Conservation (phyloP, 2,888 invertebrate genomes). For the Polydrusus pterygomalis region DNA sequence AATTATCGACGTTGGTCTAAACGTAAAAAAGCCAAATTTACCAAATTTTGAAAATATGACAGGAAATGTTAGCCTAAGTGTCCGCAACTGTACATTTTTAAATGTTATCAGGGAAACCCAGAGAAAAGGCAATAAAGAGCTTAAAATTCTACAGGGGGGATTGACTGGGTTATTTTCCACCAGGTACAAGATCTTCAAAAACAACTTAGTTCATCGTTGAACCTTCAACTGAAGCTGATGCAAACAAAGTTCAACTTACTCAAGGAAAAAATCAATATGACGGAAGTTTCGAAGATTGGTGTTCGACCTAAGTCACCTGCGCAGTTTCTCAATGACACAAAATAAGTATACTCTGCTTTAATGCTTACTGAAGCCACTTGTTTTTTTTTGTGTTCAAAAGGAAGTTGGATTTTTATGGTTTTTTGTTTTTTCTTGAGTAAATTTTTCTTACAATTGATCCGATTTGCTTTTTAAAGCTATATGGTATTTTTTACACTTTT, state of each 20-base stretch:
- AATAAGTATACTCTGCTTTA: conserved; percentile 48
- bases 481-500: conserved; percentile 2
- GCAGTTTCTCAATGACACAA: conserved; percentile 32
- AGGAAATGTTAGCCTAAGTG: no score
- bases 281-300: conserved; percentile 33
- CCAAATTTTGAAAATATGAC: no score
- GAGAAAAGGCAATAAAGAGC: no score
- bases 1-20: no score
- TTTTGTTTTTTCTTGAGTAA: neutral
- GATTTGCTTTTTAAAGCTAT: conserved; percentile 4
- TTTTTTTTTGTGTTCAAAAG: conserved; percentile 11
- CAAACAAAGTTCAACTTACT: conserved; percentile 84
- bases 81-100: no score
- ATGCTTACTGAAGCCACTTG: conserved; percentile 18
- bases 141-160: no score
- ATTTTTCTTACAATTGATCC: neutral
- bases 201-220: conserved; percentile 84
- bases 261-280: conserved; percentile 75
- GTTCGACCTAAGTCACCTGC: conserved; percentile 22
- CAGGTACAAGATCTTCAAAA: conserved; percentile 84
- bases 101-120: no score
- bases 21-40: no score
- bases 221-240: conserved; percentile 82
- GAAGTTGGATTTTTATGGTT: neutral
- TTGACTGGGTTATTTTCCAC: no score